phyloP scores from a whole-genome alignment of 2,113 vertebrate genomes.

The Apeltes quadracus region DNA sequence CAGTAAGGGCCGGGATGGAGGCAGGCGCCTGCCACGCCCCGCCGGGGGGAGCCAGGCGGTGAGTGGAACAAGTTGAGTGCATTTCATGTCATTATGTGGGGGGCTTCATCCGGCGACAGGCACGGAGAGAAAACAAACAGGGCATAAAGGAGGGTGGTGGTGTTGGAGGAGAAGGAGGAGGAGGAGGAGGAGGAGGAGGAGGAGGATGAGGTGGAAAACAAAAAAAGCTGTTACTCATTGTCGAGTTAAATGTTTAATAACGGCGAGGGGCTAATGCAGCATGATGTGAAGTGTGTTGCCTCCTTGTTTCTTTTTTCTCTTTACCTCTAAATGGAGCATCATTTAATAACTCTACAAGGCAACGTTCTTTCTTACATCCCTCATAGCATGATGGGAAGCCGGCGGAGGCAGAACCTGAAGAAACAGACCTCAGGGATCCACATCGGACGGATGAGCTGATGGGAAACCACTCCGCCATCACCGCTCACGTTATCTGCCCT shows the following conservation, averaged over 20 bases:
- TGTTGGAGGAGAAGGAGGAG: background rate
- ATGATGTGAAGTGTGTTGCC: background rate
- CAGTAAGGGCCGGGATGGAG: slow-evolving; percentile 22
- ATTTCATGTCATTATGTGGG: slow-evolving; percentile 47
- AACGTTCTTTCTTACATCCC: background rate
- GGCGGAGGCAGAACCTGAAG: background rate
- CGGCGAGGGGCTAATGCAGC: slow-evolving; percentile 9
- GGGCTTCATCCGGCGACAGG: too few species aligned
- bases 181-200: background rate
- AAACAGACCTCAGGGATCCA: slow-evolving; percentile 22
- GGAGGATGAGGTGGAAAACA: background rate
- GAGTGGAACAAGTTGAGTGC: slow-evolving; percentile 16
- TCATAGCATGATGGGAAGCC: slow-evolving; percentile 1
- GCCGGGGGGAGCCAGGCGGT: slow-evolving; percentile 29
- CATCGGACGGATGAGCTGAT: slow-evolving; percentile 10
- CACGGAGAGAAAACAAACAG: slow-evolving; percentile 4
- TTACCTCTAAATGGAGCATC: too few species aligned
- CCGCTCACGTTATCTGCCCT: slow-evolving; percentile 6
- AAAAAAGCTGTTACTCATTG: background rate
- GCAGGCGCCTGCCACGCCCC: slow-evolving; percentile 47
- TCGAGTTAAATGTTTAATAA: background rate
- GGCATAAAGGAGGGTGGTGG: background rate
- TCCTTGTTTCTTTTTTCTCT: too few species aligned
- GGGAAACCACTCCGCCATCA: slow-evolving; percentile 24
- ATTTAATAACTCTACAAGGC: background rate